Percentiles rank a stretch among this genome's conserved stretches.
phyloP scores from a whole-genome alignment of 2,797 vertebrate species.

The Silurus aristotelis region DNA sequence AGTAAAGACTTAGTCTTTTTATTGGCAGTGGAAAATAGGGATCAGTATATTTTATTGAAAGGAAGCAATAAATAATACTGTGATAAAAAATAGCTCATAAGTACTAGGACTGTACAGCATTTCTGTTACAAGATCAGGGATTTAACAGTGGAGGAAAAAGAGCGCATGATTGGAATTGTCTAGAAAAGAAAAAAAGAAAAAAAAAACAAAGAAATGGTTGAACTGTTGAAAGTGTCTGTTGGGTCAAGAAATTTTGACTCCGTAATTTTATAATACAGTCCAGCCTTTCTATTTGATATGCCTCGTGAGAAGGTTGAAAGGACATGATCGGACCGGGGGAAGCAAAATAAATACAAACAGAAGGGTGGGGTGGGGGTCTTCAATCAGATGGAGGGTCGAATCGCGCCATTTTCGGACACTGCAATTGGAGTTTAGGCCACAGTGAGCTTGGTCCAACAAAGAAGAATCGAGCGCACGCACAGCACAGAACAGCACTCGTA shows the following conservation, averaged over 20 bases:
- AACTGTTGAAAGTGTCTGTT: neutral
- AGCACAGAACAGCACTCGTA: slow-evolving; percentile 6
- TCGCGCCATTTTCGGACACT: slow-evolving; percentile 58
- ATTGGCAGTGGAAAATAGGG: slow-evolving; percentile 92
- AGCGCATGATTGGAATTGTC: slow-evolving; percentile 56
- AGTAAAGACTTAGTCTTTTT: slow-evolving; percentile 61
- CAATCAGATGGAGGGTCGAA: slow-evolving; percentile 56
- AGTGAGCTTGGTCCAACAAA: slow-evolving; percentile 56
- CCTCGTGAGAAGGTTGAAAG: slow-evolving; percentile 35
- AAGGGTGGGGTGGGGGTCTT: slow-evolving; percentile 59
- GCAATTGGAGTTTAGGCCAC: slow-evolving; percentile 62
- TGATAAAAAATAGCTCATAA: slow-evolving; percentile 98
- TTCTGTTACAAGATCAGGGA: slow-evolving; percentile 86
- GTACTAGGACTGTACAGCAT: slow-evolving; percentile 95
- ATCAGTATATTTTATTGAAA: slow-evolving; percentile 99
- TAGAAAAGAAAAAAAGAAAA: neutral
- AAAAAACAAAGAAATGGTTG: neutral
- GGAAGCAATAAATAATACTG: slow-evolving; percentile 99
- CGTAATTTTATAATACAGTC: slow-evolving; percentile 41
- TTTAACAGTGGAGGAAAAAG: slow-evolving; percentile 52
- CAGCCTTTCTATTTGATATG: slow-evolving; percentile 58
- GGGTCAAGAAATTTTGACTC: neutral
- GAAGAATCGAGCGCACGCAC: slow-evolving; percentile 14
- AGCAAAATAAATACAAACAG: slow-evolving; percentile 72
- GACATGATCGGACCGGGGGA: slow-evolving; percentile 51